These are phyloP conservation scores for Delphinapterus leucas DNA, from an alignment of 2,113 vertebrate genomes.

Conservation along the genomic window DNA sequence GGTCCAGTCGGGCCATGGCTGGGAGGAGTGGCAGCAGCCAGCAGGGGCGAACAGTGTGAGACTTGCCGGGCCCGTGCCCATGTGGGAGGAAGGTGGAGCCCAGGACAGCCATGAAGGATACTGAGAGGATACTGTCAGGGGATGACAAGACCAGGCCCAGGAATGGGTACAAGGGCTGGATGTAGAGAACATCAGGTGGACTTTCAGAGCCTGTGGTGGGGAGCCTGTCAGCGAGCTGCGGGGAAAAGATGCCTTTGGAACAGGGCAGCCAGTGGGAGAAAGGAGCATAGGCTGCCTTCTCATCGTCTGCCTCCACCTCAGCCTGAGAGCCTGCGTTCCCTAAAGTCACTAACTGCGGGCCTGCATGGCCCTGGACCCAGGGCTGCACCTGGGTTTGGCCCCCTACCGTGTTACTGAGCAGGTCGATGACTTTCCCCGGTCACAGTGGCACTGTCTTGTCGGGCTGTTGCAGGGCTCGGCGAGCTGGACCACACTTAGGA, in stretches of 20 bases:
- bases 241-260: background rate
- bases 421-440: background rate
- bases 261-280: background rate
- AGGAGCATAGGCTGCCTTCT: background rate
- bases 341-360: background rate
- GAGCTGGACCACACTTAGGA: background rate
- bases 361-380: accelerated
- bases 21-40: background rate
- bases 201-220: background rate
- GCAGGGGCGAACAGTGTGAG: background rate
- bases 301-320: accelerated
- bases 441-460: background rate
- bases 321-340: background rate
- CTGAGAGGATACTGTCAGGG: background rate
- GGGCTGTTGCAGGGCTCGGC: background rate
- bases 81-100: background rate
- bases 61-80: accelerated
- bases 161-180: too few species aligned
- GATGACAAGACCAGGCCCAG: background rate
- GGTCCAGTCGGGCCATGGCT: background rate
- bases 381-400: background rate
- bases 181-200: background rate
- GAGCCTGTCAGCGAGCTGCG: background rate
- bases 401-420: too few species aligned
- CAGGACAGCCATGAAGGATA: background rate